A percentile compares a stretch with the other conserved stretches of the same genome.
These are phyloP conservation scores for Eurystomus glaucurus DNA, from an alignment of 2,797 vertebrate species.

Conservation along the genomic window DNA sequence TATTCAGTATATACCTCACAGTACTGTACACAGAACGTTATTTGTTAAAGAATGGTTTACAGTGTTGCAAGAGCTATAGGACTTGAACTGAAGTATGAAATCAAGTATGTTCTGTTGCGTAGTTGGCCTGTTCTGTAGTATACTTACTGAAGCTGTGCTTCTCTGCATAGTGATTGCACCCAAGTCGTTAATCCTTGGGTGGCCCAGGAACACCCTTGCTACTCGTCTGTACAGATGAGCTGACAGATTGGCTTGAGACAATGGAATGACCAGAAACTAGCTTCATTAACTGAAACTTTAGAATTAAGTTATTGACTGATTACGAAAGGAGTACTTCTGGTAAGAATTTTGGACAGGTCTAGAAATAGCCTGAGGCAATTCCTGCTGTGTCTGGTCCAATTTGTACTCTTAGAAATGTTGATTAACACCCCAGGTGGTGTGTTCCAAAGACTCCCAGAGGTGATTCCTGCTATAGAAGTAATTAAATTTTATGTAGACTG, in stretches of 20 bases:
- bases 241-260: background rate
- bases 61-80: accelerated
- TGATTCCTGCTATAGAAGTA: background rate
- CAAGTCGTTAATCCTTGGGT: background rate
- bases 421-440: background rate
- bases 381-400: background rate
- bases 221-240: background rate
- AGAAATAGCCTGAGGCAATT: background rate
- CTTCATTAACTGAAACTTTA: background rate
- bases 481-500: background rate
- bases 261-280: background rate
- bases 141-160: background rate
- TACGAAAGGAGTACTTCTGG: background rate
- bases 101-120: background rate
- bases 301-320: background rate
- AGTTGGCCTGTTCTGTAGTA: background rate
- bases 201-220: background rate
- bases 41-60: background rate
- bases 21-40: background rate
- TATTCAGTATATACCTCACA: background rate
- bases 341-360: background rate
- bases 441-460: background rate
- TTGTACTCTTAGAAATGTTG: background rate
- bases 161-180: accelerated
- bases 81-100: background rate